Evolutionary conservation across 2,888 invertebrate species (phyloP), one percentile per base, ranked within the genome.

Genomic region (Acrocyrtus sp.): DNA sequence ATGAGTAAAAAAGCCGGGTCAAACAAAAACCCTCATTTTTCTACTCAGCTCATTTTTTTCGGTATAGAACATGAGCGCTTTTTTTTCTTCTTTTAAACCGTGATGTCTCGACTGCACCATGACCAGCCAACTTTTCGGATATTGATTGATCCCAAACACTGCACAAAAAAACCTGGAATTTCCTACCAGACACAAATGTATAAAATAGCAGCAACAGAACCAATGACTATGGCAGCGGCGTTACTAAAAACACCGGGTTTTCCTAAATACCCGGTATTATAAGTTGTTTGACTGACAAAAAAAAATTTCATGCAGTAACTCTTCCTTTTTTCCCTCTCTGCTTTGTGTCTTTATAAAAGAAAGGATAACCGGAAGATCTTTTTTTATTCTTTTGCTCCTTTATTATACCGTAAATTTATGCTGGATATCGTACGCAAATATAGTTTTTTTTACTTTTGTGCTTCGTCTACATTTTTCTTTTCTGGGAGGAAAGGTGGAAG

Each of bases 61-160:
- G 12, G 5, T 12, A 1, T 22, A 8, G 3, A n/a, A 41, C 3
- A 41, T 15, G 15, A 17, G 2, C 19, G 10, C 15, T 50, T 26
- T 22, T 21, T 21, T 5, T 22, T 6, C 24, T 22, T 50, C n/a
- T 24, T 24, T 53, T 15, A 15, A 24, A 17, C 10, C 27, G n/a
- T 27, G 26, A 53, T 45, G 19, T 45, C 26, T 19, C n/a, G 41
- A 54, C 34, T 39, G 24, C 24, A n/a, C n/a, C n/a, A n/a, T n/a
- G n/a, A 17, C 53, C 27, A 22, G 10, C 12, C 22, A 27, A 21
- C 56, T 29, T 47, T 65, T 17, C 34, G 29, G 34, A 56, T 65
- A 65, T 65, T 65, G 65, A 65, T 65, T 65, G 56, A 65, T 39
- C 65, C 47, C 56, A 63, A 15, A 27, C n/a, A n/a, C n/a, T n/a